Conservation (phyloP, 2,113 vertebrate species). For the Megaptera novaeangliae region DNA sequence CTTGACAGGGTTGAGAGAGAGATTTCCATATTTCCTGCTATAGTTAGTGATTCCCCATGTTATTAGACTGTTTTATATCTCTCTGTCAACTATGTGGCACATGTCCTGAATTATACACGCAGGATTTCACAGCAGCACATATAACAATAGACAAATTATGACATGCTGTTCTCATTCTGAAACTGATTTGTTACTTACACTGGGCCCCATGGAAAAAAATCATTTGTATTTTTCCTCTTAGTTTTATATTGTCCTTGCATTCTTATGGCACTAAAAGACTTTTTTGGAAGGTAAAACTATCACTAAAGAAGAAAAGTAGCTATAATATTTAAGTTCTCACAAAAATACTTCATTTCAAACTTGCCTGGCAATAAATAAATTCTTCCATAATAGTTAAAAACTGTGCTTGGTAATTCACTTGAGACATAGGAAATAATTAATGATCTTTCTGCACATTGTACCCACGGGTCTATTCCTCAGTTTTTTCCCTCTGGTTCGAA, state of each 20-base stretch:
- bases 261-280: neutral
- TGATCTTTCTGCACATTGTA: neutral
- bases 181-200: constrained; percentile 53
- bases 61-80: constrained; percentile 3
- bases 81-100: neutral
- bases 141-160: neutral
- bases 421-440: constrained; percentile 3
- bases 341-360: constrained; percentile 22
- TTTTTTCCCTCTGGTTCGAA: neutral
- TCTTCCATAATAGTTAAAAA: neutral
- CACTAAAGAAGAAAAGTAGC: constrained; percentile 31
- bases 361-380: neutral
- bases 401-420: neutral
- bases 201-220: neutral
- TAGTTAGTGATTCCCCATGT: neutral
- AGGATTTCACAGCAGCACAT: neutral
- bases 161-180: neutral
- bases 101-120: constrained; percentile 26
- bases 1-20: neutral
- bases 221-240: neutral
- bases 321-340: constrained; percentile 22
- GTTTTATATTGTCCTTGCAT: neutral
- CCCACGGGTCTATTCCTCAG: neutral
- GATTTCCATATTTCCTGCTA: neutral
- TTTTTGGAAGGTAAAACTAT: constrained; percentile 18